Conservation (phyloP, 1,140 invertebrate genomes). For the Lutraria rhynchaena region DNA sequence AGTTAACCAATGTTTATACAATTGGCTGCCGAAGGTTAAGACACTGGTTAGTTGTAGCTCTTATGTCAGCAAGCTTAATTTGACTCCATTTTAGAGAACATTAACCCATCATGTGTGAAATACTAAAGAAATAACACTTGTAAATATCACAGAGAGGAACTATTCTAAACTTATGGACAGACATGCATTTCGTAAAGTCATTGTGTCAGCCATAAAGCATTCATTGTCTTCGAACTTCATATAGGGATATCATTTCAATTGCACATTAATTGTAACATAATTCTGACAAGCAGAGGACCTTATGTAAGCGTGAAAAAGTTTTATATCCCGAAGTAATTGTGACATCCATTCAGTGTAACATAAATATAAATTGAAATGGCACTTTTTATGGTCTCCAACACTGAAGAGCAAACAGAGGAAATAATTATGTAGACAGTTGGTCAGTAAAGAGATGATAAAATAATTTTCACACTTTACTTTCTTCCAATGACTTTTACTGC, state of each 20-base stretch:
- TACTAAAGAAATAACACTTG: too few species aligned
- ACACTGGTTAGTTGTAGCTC: too few species aligned
- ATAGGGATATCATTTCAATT: slow-evolving; percentile 14
- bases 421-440: slow-evolving; percentile 49
- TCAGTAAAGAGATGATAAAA: slow-evolving; percentile 49
- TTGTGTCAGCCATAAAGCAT: too few species aligned
- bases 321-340: slow-evolving; percentile 35
- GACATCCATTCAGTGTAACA: slow-evolving; percentile 35
- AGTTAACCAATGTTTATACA: too few species aligned
- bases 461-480: slow-evolving; percentile 57
- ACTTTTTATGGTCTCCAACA: slow-evolving; percentile 52
- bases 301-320: slow-evolving; percentile 48
- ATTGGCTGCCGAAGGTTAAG: too few species aligned
- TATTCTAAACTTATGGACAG: too few species aligned
- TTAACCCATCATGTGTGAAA: too few species aligned
- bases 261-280: slow-evolving; percentile 41
- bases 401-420: slow-evolving; percentile 54
- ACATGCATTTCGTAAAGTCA: too few species aligned
- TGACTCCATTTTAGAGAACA: too few species aligned
- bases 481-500: slow-evolving; percentile 38
- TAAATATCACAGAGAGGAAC: too few species aligned
- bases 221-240: background rate
- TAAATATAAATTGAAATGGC: slow-evolving; percentile 56
- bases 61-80: too few species aligned
- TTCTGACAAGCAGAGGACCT: background rate